Evolutionary conservation across 2,113 vertebrate species (phyloP).

Genomic region (Channa argus): DNA sequence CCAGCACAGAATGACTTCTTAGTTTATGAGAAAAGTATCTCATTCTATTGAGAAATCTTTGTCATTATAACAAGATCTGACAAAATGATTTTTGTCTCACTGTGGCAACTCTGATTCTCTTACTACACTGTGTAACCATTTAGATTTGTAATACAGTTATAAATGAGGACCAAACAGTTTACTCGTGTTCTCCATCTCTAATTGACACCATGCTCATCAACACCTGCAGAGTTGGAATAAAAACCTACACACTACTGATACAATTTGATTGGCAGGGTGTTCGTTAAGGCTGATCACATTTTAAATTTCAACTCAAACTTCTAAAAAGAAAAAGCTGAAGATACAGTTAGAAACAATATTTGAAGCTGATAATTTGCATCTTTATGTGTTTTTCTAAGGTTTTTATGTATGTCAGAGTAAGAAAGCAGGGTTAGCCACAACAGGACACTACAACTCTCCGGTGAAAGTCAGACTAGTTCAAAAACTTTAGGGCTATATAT

Average conservation of each 20-base stretch:
- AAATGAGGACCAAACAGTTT: conserved; percentile 6
- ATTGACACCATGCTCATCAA: background rate
- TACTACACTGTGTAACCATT: background rate
- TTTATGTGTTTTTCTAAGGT: conserved; percentile 9
- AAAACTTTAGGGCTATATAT: background rate
- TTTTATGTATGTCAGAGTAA: conserved; percentile 5
- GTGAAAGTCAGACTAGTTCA: conserved; percentile 34
- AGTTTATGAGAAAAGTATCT: background rate
- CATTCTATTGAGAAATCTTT: background rate
- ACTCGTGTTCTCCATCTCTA: conserved; percentile 9
- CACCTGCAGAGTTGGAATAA: conserved; percentile 17
- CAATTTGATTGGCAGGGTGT: conserved; percentile 49
- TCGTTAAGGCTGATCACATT: conserved; percentile 47
- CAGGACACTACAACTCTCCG: conserved; percentile 20
- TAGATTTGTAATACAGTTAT: background rate
- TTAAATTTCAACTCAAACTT: background rate
- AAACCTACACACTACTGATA: conserved; percentile 39
- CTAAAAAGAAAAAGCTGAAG: conserved; percentile 23
- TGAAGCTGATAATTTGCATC: conserved; percentile 25
- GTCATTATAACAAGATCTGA: conserved; percentile 34
- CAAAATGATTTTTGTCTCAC: background rate
- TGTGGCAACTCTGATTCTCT: conserved; percentile 7
- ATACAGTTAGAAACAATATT: conserved; percentile 1
- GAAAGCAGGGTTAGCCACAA: conserved; percentile 31
- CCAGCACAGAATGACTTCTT: background rate